These are phyloP conservation scores for Lasioglossum zephyrum DNA, from an alignment of 2,888 invertebrate species.

Conservation along the genomic window DNA sequence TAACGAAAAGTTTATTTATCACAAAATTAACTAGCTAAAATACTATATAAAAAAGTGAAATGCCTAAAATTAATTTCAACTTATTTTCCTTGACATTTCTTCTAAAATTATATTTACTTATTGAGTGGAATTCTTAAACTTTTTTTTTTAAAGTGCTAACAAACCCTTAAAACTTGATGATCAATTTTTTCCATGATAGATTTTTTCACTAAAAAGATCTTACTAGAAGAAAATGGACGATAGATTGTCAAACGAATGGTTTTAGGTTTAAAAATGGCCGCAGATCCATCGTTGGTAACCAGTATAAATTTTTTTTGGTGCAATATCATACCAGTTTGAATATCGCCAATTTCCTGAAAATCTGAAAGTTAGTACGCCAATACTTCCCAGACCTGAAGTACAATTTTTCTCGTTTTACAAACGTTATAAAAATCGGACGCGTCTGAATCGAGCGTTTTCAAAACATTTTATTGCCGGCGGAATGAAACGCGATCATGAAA, in stretches of 20 bases:
- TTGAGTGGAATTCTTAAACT: too few species aligned
- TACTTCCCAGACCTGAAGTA: neutral
- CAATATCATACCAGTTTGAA: neutral
- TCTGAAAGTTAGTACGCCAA: neutral
- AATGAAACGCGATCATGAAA: neutral
- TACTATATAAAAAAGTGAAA: neutral
- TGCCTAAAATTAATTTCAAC: neutral
- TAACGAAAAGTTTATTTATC: neutral
- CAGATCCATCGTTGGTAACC: neutral
- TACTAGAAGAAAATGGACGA: too few species aligned
- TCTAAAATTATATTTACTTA: too few species aligned
- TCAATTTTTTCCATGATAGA: too few species aligned
- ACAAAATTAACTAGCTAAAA: neutral
- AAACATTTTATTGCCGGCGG: neutral
- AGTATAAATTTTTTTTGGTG: neutral
- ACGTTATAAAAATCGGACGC: neutral
- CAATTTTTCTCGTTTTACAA: neutral
- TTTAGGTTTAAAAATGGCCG: too few species aligned
- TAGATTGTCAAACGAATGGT: too few species aligned
- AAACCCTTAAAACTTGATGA: too few species aligned
- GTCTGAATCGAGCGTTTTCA: neutral
- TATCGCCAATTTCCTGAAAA: neutral
- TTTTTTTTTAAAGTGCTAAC: too few species aligned
- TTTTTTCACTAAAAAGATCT: too few species aligned
- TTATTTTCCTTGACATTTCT: too few species aligned